phyloP scores from a whole-genome alignment of 2,888 invertebrate species.

The Idaea aversata region DNA sequence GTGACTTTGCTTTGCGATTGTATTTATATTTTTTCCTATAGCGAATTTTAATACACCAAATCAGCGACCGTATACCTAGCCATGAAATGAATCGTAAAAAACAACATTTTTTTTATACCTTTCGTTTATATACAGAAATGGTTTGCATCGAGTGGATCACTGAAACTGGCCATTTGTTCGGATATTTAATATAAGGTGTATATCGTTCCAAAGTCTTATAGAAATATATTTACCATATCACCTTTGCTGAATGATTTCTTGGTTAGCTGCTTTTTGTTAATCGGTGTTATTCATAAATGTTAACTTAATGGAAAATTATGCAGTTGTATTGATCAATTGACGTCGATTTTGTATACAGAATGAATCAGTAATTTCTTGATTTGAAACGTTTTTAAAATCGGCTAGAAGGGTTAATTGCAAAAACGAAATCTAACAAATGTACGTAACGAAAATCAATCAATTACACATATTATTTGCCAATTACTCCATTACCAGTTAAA shows the following conservation, averaged over 20 bases:
- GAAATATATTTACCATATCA: background rate
- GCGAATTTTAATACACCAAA: background rate
- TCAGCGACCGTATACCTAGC: background rate
- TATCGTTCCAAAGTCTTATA: constrained; percentile 47
- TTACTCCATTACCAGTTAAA: too few species aligned
- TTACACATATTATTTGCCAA: too few species aligned
- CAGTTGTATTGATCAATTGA: too few species aligned
- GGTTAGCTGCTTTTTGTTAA: constrained; percentile 15
- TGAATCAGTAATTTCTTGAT: too few species aligned
- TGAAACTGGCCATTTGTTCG: constrained; percentile 57
- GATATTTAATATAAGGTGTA: constrained; percentile 55
- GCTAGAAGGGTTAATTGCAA: too few species aligned
- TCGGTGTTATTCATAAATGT: too few species aligned
- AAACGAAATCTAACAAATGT: too few species aligned
- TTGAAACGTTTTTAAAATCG: too few species aligned
- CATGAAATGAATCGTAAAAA: background rate
- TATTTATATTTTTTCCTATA: background rate
- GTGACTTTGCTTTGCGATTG: background rate
- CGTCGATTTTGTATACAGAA: too few species aligned
- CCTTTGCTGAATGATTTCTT: background rate
- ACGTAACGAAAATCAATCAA: too few species aligned
- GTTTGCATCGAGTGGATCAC: constrained; percentile 35
- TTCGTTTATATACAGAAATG: constrained; percentile 49
- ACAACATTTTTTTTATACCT: background rate
- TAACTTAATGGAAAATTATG: too few species aligned